Evolutionary conservation across 2,113 vertebrate species (phyloP).

Genomic region (Phylloscopus whistleri): DNA sequence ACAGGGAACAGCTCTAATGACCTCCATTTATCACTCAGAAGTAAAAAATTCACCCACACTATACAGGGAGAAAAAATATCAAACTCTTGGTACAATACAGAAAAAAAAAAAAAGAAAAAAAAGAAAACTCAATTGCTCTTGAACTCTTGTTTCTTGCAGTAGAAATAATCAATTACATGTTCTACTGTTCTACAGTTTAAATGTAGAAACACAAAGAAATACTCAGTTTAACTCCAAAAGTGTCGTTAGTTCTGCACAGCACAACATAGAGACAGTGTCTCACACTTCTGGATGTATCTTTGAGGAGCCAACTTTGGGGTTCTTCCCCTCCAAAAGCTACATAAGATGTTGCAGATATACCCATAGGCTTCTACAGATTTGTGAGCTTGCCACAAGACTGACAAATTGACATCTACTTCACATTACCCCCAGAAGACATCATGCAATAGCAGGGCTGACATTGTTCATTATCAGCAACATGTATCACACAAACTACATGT

Average conservation of each 20-base stretch:
- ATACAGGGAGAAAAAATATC: not conserved
- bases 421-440: not conserved
- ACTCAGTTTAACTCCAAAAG: not conserved
- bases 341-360: not conserved
- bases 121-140: not conserved
- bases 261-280: not conserved
- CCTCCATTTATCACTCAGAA: conserved; percentile 10
- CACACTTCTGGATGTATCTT: not conserved
- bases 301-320: accelerated
- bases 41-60: not conserved
- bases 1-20: not conserved
- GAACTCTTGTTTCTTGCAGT: not conserved
- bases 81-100: not conserved
- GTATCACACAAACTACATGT: not conserved
- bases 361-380: not conserved
- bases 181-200: not conserved
- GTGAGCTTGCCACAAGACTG: not conserved
- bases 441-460: not conserved
- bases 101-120: not conserved
- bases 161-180: not conserved
- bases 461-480: not conserved
- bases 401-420: not conserved
- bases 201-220: not conserved
- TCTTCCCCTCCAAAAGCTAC: not conserved
- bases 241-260: not conserved